phyloP scores from a whole-genome alignment of 2,113 vertebrate genomes.

The Alexandromys fortis region DNA sequence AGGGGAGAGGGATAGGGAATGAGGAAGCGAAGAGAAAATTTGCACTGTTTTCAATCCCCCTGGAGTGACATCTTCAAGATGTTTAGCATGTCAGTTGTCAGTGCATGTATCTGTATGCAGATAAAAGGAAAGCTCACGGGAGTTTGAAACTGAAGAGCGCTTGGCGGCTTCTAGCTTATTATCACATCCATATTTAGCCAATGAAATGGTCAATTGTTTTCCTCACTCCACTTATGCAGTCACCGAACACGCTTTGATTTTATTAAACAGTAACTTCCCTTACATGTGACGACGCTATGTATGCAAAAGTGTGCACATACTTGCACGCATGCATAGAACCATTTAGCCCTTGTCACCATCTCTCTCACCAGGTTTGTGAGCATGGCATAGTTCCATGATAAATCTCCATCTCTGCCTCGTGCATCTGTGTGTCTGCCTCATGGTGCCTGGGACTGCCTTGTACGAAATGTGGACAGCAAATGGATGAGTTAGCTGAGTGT shows the following conservation, averaged over 20 bases:
- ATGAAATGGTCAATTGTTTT: neutral
- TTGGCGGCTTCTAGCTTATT: neutral
- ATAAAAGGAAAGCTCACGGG: neutral
- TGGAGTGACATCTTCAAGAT: neutral
- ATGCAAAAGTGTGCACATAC: neutral
- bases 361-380: neutral
- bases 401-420: neutral
- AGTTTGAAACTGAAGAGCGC: neutral
- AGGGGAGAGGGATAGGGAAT: neutral
- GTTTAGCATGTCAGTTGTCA: neutral
- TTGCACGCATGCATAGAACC: rapidly evolving
- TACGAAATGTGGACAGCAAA: rapidly evolving
- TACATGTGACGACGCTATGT: neutral
- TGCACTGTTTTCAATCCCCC: neutral
- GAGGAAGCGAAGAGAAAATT: neutral
- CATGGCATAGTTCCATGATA: no score
- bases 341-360: neutral
- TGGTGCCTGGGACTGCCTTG: neutral
- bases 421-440: neutral
- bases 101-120: neutral
- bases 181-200: neutral
- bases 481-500: neutral
- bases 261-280: neutral
- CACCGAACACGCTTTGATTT: neutral
- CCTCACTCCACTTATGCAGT: neutral